phyloP scores from a whole-genome alignment of 2,797 vertebrate species.

The Sebastes vulpes region DNA sequence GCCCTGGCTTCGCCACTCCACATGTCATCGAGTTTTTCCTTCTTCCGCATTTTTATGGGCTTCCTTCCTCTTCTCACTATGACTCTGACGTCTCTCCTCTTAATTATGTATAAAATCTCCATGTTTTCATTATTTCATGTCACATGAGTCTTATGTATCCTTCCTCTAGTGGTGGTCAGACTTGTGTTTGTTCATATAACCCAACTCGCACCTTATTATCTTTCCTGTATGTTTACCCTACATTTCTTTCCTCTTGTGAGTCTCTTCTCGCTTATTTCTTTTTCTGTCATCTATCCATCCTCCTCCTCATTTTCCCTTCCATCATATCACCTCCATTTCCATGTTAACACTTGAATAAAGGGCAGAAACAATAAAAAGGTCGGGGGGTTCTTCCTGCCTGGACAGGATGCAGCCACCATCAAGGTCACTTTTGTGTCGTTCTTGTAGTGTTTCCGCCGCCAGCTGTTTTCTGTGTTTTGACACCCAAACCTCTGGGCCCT shows the following conservation, averaged over 20 bases:
- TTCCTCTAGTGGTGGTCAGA: not conserved
- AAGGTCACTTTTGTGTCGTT: conserved; percentile 67
- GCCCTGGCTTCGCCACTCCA: not conserved
- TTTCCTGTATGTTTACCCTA: conserved; percentile 14
- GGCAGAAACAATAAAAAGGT: conserved; percentile 52
- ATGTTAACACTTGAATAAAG: conserved; percentile 60
- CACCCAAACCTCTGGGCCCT: conserved; percentile 46
- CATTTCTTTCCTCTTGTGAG: conserved; percentile 44
- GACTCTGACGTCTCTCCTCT: not conserved
- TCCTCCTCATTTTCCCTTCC: conserved; percentile 23
- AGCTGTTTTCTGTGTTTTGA: conserved; percentile 82
- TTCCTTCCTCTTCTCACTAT: conserved; percentile 20
- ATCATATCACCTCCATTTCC: conserved; percentile 63
- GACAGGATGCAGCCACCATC: conserved; percentile 69
- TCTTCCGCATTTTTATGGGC: not conserved
- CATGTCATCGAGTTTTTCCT: not conserved
- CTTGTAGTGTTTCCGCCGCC: conserved; percentile 70
- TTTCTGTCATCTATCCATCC: conserved; percentile 19
- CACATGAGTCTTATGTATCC: not conserved
- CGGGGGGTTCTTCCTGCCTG: conserved; percentile 57
- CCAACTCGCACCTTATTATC: not conserved
- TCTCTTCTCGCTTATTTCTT: conserved; percentile 16
- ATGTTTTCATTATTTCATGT: not conserved
- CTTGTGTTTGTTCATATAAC: not conserved
- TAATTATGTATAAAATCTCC: not conserved